Base-by-base conservation (phyloP, 2,888 invertebrate species). In the Penaeus monodon region DNA sequence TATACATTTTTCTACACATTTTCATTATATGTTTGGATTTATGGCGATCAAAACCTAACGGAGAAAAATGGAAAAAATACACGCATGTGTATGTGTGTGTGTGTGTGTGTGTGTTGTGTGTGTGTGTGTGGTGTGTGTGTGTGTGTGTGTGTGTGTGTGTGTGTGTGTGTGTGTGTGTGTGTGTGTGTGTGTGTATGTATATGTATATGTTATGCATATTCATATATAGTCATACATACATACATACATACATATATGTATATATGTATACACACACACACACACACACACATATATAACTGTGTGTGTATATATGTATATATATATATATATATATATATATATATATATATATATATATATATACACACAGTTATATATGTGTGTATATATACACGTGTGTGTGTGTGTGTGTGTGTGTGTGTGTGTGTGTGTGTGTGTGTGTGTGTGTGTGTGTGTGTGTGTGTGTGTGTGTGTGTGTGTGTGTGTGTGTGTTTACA, bases 381-480 rank as follows among this genome's bases (percentile, higher is more conserved):
- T 38, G 38, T 38, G 38, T 38, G 38, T 38, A 6, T 38, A 6
- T 38, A 6, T 38, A 6, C 6, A 6, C 12, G 22, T 66, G 66
- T 66, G 66, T 66, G 66, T 66, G 66, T 66, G 66, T 66, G 14
- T 66, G 66, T 66, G 66, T 66, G 14, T 66, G 66, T 66, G 66
- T 66, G 14, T 66, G 66, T 66, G 66, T 66, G 14, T 66, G 8
- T 66, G 66, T 66, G 14, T 66, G 66, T 66, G 10, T 66, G 7
- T 66, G 66, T 66, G 66, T 66, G 66, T 66, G 66, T 66, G 66
- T 66, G 66, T 66, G 66, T 66, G 66, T 66, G 66, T 66, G 66
- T 66, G 66, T 66, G 66, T 66, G 66, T 66, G 66, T 66, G 66
- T 66, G 8, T 66, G 66, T 66, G 66, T 66, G 66, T 66, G 66